These are phyloP conservation scores for Microtus pennsylvanicus DNA, from an alignment of 2,113 vertebrate species.

Conservation along the genomic window DNA sequence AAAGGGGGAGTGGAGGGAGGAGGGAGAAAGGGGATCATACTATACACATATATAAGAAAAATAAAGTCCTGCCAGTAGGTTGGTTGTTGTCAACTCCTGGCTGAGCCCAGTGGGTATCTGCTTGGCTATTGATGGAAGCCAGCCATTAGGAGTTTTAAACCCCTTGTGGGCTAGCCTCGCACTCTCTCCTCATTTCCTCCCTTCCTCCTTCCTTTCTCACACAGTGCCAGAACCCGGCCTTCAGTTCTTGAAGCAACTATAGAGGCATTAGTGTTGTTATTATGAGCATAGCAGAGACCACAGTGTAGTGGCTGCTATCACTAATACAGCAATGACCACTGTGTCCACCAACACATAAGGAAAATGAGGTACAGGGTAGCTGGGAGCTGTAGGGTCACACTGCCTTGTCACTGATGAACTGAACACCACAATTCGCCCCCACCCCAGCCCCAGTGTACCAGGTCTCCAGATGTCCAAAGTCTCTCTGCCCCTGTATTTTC, in stretches of 20 bases:
- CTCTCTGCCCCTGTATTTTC: not conserved
- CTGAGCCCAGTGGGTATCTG: not conserved
- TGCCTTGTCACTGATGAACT: not conserved
- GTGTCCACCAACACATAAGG: not conserved
- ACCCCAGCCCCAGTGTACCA: not conserved
- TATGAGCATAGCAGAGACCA: not conserved
- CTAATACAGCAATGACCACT: not conserved
- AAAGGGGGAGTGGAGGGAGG: no score
- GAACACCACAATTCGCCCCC: not conserved
- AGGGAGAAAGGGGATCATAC: not conserved
- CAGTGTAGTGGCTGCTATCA: not conserved
- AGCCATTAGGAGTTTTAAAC: not conserved
- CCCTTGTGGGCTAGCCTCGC: not conserved
- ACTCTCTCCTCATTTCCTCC: not conserved
- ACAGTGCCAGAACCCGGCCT: not conserved
- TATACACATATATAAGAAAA: not conserved
- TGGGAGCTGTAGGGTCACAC: no score
- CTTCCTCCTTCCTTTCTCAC: not conserved
- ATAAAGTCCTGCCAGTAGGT: not conserved
- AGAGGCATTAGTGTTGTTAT: not conserved
- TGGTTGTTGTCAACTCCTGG: not conserved
- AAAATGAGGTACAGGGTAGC: not conserved
- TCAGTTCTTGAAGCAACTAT: not conserved
- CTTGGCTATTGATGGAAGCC: not conserved
- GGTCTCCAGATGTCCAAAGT: not conserved